Percentiles rank a stretch among this genome's conserved stretches.
Evolutionary conservation across 2,113 vertebrate species (phyloP).

Genomic region (Boulengerochromis microlepis): DNA sequence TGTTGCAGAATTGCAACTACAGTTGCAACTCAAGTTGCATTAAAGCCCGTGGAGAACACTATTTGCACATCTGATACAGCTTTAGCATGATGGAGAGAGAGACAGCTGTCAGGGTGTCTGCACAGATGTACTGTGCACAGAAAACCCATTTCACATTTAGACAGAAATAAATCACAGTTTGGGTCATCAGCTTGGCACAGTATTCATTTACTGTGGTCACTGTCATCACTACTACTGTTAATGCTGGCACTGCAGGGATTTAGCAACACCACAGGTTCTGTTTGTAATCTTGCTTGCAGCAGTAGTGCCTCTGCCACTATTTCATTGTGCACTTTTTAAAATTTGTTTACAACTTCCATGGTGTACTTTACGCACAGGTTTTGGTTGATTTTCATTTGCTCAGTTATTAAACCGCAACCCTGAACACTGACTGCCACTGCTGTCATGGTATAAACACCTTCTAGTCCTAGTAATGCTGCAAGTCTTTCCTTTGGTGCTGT

Average conservation of each 20-base stretch:
- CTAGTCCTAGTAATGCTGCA: background rate
- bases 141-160: background rate
- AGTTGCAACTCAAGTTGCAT: background rate
- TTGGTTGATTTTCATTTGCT: background rate
- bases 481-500: background rate
- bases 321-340: background rate
- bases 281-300: background rate
- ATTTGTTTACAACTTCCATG: background rate
- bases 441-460: background rate
- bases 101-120: background rate
- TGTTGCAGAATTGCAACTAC: background rate
- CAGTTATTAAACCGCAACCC: background rate
- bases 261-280: background rate
- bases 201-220: background rate
- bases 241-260: background rate
- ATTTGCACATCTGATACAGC: conserved; percentile 48
- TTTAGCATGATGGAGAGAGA: conserved; percentile 4
- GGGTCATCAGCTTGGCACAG: background rate
- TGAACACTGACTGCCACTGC: background rate
- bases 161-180: background rate
- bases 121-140: background rate
- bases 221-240: background rate
- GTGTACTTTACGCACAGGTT: background rate
- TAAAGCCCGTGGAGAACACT: background rate
- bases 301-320: background rate